A percentile compares a stretch with the other conserved stretches of the same genome.
Evolutionary conservation across 2,888 invertebrate genomes (phyloP).

Genomic region (Polymixis flavicincta): DNA sequence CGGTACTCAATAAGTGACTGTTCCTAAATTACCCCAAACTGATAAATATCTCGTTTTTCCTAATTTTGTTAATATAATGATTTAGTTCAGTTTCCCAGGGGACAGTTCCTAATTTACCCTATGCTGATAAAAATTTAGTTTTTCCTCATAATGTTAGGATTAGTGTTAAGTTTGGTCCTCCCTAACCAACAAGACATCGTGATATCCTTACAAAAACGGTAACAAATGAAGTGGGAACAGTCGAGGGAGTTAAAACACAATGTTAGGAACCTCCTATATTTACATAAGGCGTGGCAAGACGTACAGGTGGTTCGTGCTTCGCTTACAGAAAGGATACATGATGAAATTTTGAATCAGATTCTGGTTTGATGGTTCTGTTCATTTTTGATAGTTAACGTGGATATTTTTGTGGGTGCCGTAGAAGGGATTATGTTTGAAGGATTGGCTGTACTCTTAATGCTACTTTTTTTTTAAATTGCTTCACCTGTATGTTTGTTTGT

Average conservation of each 20-base stretch:
- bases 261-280: slow-evolving; percentile 70
- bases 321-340: slow-evolving; percentile 72
- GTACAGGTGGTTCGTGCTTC: slow-evolving; percentile 72
- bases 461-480: no score
- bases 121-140: neutral
- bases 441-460: neutral
- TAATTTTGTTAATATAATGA: neutral
- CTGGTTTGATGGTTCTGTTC: slow-evolving; percentile 42
- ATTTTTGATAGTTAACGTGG: slow-evolving; percentile 30
- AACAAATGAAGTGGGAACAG: slow-evolving; percentile 71
- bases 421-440: slow-evolving; percentile 5
- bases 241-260: slow-evolving; percentile 70
- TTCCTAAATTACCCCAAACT: neutral
- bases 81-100: neutral
- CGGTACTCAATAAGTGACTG: no score
- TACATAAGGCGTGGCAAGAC: slow-evolving; percentile 73
- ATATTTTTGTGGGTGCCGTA: neutral
- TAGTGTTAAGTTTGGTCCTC: neutral
- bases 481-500: no score
- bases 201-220: slow-evolving; percentile 49
- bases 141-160: neutral
- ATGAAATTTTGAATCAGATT: slow-evolving; percentile 74
- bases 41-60: neutral
- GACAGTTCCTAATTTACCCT: neutral
- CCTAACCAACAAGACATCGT: slow-evolving; percentile 21